Base-by-base conservation (phyloP, 2,113 vertebrate species). In the Pseudorasbora parva region DNA sequence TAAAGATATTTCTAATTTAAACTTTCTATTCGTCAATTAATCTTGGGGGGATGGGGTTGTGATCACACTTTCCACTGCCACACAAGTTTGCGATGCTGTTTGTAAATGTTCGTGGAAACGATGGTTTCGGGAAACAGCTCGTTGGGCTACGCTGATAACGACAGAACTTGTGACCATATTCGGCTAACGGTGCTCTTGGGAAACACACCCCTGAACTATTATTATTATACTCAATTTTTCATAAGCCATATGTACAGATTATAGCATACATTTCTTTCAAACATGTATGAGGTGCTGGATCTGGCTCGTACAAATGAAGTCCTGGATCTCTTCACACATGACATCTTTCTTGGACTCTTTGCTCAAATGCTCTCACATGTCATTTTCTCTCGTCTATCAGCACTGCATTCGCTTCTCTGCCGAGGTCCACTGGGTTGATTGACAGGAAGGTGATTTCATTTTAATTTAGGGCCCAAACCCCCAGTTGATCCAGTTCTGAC, bases 401-500 rank as follows among this genome's bases (percentile, higher is more conserved):
- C 25, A 1, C 59, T 6, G 5, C 41, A 17, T 49, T 19, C n/a
- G 12, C 15, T 62, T 82, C 11, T 47, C 69, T 75, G 69, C 41
- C 14, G 41, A 62, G 15, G 17, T 74, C 43, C 54, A 74, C 17
- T 45, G 56, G 49, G 2, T 47, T 62, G 81, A 82, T 74, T 74
- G 81, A 75, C 81, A 82, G 81, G 14, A 62, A 30, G 41, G 69
- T 59, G 37, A 59, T 66, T 59, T 33, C 71, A 60, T 27, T 47
- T 74, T 74, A 51, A 82, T 74, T 75, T 45, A 59, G 8, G 41
- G 19, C 43, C 54, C 56, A 43, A 60, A 71, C 57, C 71, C 81
- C 25, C 25, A 45, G 56, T 60, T 74, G 81, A 74, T 74, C 81
- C 37, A 45, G 25, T 59, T 59, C 27, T 82, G 81, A 75, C 69